Evolutionary conservation across 2,888 invertebrate genomes (phyloP), one percentile per base, ranked within the genome.

Genomic region (Apamea monoglypha): DNA sequence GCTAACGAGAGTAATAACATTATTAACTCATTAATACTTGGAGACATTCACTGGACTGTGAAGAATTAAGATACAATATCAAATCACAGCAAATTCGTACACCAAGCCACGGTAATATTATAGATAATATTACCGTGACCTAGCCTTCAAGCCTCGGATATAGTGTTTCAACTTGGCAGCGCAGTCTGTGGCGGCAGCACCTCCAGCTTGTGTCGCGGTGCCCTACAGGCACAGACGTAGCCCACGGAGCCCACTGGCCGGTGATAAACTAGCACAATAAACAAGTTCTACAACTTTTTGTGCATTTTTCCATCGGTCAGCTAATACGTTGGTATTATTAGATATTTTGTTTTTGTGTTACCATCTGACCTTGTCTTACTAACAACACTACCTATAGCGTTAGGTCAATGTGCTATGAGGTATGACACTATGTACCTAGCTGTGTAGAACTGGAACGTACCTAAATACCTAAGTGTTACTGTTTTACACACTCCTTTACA

Each of bases 261-360:
- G 44, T 36, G 40, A 76, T 63, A 44, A 80, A 78, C 63, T 76
- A 71, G 74, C 64, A 82, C 71, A 86, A 88, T 88, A 68, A 85
- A 89, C 88, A 64, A 80, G 88, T 84, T 83, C 71, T 44, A 68
- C 86, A 18, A 75, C 70, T 86, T 89, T 88, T 86, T 87, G 70
- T 83, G 66, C 75, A 73, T 72, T 68, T 88, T 78, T 76, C 78
- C 70, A 63, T 72, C 61, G 85, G 69, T 63, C 56, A 18, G 61
- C 40, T 44, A 76, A 74, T 44, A 68, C 29, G 25, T 56, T 84
- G 72, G 68, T 78, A 80, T 78, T 64, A 61, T 76, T 68, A 79
- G 70, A 74, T 14, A 74, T 79, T 29, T 76, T 71, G 66, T 69
- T 77, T 61, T 71, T 74, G 29, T 66, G 61, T 50, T 75, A n/a